Conservation (phyloP, 2,797 vertebrate genomes). For the Trichosurus vulpecula region DNA sequence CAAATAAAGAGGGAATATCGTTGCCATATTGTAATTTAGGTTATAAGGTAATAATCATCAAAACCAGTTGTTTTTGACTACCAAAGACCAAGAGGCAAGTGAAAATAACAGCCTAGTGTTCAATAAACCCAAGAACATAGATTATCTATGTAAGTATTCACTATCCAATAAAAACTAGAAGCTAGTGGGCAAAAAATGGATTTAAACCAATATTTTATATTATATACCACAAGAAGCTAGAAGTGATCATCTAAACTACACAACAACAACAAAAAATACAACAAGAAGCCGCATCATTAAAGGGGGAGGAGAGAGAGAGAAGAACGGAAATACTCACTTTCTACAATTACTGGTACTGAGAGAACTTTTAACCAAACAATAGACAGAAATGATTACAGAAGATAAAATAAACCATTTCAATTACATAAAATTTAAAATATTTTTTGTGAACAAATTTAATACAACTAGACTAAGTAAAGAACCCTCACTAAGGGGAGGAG, state of each 20-base stretch:
- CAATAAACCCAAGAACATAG: neutral
- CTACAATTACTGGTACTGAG: neutral
- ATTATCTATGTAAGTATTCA: neutral
- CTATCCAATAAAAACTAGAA: neutral
- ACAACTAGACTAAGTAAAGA: neutral
- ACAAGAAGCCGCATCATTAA: neutral
- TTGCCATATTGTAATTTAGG: neutral
- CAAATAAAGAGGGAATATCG: neutral
- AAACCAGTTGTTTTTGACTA: neutral
- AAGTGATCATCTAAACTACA: neutral
- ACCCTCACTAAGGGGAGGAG: too few relatives aligned
- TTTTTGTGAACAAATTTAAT: neutral
- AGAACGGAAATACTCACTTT: neutral
- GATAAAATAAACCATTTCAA: neutral
- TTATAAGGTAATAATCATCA: neutral
- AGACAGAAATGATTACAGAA: neutral
- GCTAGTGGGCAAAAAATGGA: neutral
- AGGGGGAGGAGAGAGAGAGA: too few relatives aligned
- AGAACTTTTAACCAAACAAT: neutral
- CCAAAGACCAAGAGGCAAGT: neutral
- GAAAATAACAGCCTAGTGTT: neutral
- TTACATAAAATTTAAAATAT: neutral
- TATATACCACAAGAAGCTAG: neutral
- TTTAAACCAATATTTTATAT: neutral
- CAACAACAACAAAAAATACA: too few relatives aligned